These are phyloP conservation scores for Mixornis gularis DNA, from an alignment of 2,113 vertebrate genomes.

Conservation along the genomic window DNA sequence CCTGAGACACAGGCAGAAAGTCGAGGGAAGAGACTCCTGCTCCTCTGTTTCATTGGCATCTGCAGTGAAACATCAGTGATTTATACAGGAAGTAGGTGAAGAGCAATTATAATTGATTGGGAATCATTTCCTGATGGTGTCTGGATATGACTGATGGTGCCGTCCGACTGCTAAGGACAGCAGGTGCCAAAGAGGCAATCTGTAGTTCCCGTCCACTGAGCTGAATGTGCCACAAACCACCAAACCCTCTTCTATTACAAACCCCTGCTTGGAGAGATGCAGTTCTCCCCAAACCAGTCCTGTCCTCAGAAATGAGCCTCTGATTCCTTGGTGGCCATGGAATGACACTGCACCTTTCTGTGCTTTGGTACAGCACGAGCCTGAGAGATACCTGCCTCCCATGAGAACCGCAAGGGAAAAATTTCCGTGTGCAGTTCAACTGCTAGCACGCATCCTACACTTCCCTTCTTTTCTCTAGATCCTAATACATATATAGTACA, in stretches of 20 bases:
- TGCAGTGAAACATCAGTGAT: slow-evolving; percentile 49
- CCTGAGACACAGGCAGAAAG: neutral
- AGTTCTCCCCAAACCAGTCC: neutral
- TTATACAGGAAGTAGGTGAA: slow-evolving; percentile 65
- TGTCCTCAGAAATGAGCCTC: neutral
- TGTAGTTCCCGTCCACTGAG: neutral
- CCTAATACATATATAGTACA: neutral
- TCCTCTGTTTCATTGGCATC: slow-evolving; percentile 29
- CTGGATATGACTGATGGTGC: slow-evolving; percentile 51
- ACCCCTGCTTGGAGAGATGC: neutral
- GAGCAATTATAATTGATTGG: slow-evolving; percentile 70
- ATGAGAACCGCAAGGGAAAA: neutral
- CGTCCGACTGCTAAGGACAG: slow-evolving; percentile 32
- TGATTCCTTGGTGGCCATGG: neutral
- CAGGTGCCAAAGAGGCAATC: slow-evolving; percentile 1
- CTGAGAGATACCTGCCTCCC: neutral
- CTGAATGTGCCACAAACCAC: neutral
- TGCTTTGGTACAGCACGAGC: accelerated
- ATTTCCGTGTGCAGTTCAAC: neutral
- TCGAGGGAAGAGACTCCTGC: neutral
- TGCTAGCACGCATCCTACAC: neutral
- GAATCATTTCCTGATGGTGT: slow-evolving; percentile 66
- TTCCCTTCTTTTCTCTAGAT: neutral
- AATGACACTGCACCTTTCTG: neutral
- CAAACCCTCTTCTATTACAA: neutral